These are phyloP conservation scores for Temnothorax rugatulus DNA, from an alignment of 2,888 invertebrate species.

Conservation along the genomic window DNA sequence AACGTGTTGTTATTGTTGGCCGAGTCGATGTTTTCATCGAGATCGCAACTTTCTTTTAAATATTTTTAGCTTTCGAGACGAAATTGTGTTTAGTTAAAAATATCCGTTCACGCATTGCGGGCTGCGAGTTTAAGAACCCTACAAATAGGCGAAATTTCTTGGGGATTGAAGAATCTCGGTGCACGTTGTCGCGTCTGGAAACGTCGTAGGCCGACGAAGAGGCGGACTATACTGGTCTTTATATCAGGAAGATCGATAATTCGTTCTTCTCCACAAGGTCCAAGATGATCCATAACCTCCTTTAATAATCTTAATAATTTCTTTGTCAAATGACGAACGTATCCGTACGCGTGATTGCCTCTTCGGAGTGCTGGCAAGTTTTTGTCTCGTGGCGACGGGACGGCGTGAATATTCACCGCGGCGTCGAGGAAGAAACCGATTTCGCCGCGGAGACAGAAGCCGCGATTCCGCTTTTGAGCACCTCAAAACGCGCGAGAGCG, in stretches of 20 bases:
- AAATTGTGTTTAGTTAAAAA: neutral
- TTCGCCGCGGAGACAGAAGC: neutral
- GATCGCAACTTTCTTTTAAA: neutral
- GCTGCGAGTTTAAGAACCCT: neutral
- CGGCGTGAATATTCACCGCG: conserved; percentile 1
- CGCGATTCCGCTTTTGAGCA: conserved; percentile 24
- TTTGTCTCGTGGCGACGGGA: neutral
- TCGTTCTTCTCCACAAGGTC: neutral
- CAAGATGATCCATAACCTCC: too few relatives aligned
- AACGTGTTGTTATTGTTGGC: neutral
- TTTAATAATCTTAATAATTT: neutral
- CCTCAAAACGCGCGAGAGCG: conserved; percentile 6
- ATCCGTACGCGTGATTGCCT: neutral
- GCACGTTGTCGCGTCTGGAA: neutral
- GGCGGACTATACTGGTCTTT: neutral
- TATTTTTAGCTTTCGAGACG: conserved; percentile 8
- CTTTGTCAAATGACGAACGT: neutral
- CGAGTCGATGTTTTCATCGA: neutral
- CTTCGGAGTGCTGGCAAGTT: neutral
- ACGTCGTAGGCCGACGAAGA: neutral
- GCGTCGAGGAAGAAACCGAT: conserved; percentile 1
- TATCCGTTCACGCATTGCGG: neutral
- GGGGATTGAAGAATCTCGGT: neutral
- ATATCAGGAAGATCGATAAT: neutral
- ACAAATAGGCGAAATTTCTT: neutral